These are phyloP conservation scores for Artemisiospiza belli DNA, from an alignment of 2,113 vertebrate genomes.

Conservation along the genomic window DNA sequence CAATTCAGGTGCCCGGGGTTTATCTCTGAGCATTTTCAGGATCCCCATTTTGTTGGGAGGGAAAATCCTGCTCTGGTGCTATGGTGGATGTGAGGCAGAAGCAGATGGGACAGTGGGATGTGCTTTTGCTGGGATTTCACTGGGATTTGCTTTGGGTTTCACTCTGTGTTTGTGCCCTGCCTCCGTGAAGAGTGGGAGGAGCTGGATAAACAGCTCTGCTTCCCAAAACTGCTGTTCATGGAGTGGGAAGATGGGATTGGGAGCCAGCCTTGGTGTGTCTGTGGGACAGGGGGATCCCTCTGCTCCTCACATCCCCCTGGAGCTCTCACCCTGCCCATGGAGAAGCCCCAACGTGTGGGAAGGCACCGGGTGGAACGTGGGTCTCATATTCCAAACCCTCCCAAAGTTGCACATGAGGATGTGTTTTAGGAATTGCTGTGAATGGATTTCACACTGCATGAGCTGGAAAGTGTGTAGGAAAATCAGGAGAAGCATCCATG, in stretches of 20 bases:
- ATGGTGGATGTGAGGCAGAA: neutral
- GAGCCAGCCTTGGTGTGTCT: neutral
- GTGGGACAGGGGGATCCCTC: neutral
- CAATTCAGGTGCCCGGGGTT: neutral
- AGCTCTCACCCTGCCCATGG: neutral
- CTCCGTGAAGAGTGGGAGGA: neutral
- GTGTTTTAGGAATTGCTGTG: neutral
- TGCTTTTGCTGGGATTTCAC: fast-evolving
- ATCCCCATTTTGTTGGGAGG: neutral
- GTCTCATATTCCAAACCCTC: neutral
- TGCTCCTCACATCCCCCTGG: neutral
- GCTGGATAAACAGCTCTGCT: neutral
- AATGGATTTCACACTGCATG: neutral
- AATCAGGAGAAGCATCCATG: neutral
- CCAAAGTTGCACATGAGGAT: neutral
- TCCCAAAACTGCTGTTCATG: neutral
- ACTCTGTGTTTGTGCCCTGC: neutral
- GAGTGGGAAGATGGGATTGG: neutral
- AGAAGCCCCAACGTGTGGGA: neutral
- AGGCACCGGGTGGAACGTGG: fast-evolving
- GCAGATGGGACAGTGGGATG: neutral
- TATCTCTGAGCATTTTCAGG: neutral
- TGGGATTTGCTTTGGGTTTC: neutral
- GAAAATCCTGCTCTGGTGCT: neutral
- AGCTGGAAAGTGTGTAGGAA: neutral